These are phyloP conservation scores for Vulpes ferrilata DNA, from an alignment of 2,113 vertebrate species.

Conservation along the genomic window DNA sequence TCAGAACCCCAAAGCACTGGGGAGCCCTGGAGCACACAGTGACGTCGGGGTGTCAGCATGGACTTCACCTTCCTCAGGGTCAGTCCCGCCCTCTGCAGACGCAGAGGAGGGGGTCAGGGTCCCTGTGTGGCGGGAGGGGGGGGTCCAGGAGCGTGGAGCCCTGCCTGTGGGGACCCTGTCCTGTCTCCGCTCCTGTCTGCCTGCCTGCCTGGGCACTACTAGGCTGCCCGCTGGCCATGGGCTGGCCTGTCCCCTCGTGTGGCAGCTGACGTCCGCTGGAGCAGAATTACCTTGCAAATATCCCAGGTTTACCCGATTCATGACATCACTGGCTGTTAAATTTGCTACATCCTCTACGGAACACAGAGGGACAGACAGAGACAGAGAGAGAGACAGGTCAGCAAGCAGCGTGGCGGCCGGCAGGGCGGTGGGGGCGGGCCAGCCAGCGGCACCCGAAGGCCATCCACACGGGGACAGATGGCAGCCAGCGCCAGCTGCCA, in stretches of 20 bases:
- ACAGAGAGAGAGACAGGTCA: conserved; percentile 90
- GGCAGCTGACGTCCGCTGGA: conserved; percentile 79
- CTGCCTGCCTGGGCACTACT: background rate
- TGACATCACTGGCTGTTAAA: conserved; percentile 99
- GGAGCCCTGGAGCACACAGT: background rate
- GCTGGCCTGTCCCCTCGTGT: conserved; percentile 80
- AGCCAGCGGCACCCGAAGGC: background rate
- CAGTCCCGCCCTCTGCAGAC: rapidly evolving
- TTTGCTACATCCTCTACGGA: conserved; percentile 99
- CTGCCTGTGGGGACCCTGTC: background rate
- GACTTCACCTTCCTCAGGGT: background rate
- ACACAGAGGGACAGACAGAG: conserved; percentile 88
- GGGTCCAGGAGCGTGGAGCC: rapidly evolving
- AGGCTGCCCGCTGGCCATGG: background rate
- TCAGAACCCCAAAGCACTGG: background rate
- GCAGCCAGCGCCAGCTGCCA: background rate
- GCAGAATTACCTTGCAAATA: conserved; percentile 99
- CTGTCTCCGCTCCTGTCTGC: background rate
- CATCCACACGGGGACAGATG: background rate
- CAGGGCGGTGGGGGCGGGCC: conserved; percentile 20
- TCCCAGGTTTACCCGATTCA: conserved; percentile 99
- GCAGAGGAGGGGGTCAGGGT: rapidly evolving
- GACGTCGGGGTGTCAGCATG: rapidly evolving
- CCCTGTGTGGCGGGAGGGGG: background rate
- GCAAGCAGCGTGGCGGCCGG: conserved; percentile 82